phyloP scores from a whole-genome alignment of 1,140 invertebrate genomes.

The Listronotus oregonensis region DNA sequence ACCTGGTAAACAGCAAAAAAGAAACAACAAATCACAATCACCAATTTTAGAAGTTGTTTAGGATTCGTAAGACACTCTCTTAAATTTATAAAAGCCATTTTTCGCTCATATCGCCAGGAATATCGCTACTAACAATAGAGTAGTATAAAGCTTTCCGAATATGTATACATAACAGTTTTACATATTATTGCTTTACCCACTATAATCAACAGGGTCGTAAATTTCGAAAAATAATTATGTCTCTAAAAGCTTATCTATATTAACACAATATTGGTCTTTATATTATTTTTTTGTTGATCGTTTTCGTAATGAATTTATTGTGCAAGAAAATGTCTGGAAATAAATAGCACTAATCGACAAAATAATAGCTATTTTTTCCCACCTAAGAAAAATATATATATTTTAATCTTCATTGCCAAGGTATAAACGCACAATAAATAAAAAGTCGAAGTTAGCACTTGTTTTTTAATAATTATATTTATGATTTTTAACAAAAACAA shows the following conservation, averaged over 20 bases:
- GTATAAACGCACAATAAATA: no score
- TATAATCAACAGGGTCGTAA: conserved; percentile 8
- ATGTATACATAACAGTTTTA: neutral
- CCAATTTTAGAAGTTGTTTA: conserved; percentile 55
- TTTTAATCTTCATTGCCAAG: no score
- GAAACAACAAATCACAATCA: conserved; percentile 56
- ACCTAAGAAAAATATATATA: no score
- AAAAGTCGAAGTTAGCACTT: no score
- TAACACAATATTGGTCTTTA: no score
- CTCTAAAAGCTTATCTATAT: conserved; percentile 5
- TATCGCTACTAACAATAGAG: neutral
- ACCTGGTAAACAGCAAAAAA: conserved; percentile 53
- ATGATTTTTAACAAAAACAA: no score
- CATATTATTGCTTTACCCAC: neutral
- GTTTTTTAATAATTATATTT: no score
- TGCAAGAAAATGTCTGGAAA: no score
- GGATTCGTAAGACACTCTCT: conserved; percentile 55
- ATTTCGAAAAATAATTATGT: conserved; percentile 18
- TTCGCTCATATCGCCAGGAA: conserved; percentile 1
- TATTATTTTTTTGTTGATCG: no score
- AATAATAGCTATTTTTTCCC: no score
- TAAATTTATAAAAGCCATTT: conserved; percentile 44
- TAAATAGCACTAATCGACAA: no score
- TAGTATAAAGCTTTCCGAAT: neutral
- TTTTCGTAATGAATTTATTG: no score